These are phyloP conservation scores for Lates calcarifer DNA, from an alignment of 2,113 vertebrate genomes.

Conservation along the genomic window DNA sequence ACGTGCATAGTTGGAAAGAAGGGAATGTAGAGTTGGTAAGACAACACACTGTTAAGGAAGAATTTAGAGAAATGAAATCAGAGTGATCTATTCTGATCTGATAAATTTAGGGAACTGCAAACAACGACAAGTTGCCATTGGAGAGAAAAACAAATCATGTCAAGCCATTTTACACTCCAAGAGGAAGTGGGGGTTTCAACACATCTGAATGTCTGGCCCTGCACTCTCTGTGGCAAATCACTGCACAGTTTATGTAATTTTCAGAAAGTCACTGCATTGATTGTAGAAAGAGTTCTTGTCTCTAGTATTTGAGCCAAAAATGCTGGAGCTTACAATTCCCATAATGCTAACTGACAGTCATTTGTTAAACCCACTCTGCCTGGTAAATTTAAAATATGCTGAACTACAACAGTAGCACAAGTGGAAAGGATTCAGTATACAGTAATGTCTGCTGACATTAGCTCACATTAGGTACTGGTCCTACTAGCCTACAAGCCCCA, in stretches of 20 bases:
- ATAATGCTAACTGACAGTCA: too few species aligned
- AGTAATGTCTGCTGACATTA: not conserved
- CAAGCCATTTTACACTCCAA: not conserved
- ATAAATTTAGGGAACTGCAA: not conserved
- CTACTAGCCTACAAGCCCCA: too few species aligned
- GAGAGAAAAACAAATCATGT: not conserved
- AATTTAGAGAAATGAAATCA: not conserved
- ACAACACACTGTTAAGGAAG: not conserved
- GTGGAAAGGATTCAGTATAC: not conserved
- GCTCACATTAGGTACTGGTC: not conserved
- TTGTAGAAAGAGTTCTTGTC: too few species aligned
- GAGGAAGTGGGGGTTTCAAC: constrained; percentile 16
- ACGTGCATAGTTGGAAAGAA: constrained; percentile 40
- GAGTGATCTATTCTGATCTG: not conserved
- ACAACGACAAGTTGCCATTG: not conserved
- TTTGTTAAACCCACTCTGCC: too few species aligned
- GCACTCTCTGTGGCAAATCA: not conserved
- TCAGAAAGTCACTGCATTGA: not conserved
- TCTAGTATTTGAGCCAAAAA: too few species aligned
- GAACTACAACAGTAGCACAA: too few species aligned
- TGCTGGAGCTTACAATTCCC: too few species aligned
- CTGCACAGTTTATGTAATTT: not conserved
- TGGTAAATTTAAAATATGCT: too few species aligned
- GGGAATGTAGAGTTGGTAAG: not conserved
- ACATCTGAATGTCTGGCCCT: constrained; percentile 5